Base-by-base conservation (phyloP, 2,888 invertebrate genomes). In the Calameuta idolon region DNA sequence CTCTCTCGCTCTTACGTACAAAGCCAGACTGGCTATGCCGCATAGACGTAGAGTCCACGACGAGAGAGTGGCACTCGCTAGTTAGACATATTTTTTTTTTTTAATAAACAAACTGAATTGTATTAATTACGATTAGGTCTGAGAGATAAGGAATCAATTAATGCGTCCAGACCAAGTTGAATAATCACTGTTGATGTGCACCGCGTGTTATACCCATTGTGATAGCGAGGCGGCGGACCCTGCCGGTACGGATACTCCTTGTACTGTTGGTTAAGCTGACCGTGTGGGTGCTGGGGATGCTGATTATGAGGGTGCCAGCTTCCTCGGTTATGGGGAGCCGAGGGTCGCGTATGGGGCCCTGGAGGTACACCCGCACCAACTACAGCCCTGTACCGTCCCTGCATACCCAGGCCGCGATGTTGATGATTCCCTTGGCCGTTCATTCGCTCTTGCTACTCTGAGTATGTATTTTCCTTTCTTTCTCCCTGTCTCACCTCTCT, bases 161-260 rank as follows among this genome's bases (percentile, higher is more conserved):
- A 55, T 55, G 55, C 77, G 74, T 77, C 77, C 77, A 77, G 77
- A 74, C 77, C 77, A 77, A 75, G 33, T 15, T 71, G 12, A 34
- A 71, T 71, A 15, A 71, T 71, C 23, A 33, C 71, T 71, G 31
- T 71, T 34, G 71, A 71, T 23, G 71, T 71, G 71, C 33, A 33
- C 71, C 71, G 31, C 15, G 31, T 31, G 15, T 55, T 85, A 84
- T 89, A 89, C 89, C 89, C 88, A 83, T 88, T 88, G 82, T 89
- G 88, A 83, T 85, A 89, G 81, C 89, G 86, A 77, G 83, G 85
- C 77, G 84, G 87, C 79, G 88, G 88, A 79, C 85, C 87, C 83
- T 89, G 89, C 73, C 89, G 87, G 82, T 89, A 88, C 69, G 89
- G 89, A 80, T 88, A 88, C 81, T 89, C 89, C 89, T 89, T 89